Base-by-base conservation (phyloP, 2,888 invertebrate species). In the Cephus runcator region DNA sequence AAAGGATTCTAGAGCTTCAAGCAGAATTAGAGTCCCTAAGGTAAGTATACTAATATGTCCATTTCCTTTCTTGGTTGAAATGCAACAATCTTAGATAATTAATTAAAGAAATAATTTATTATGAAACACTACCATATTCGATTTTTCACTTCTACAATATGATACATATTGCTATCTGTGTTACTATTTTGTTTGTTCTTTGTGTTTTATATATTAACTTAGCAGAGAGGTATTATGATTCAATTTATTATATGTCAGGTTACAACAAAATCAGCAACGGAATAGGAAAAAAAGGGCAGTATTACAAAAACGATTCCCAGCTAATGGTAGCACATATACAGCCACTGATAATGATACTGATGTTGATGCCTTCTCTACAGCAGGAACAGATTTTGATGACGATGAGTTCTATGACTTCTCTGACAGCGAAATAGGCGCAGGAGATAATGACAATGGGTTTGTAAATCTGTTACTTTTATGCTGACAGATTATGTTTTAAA, bases 401-500 rank as follows among this genome's bases (percentile, higher is more conserved):
- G 91, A 91, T 73, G 91, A 91, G 81, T 91, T 91, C 80, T 91
- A 88, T 77, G 91, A 91, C 79, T 91, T 90, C 77, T 91, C 91
- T 0, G 91, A 91, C 69, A 88, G 87, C 69, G 91, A 91, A 80
- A 84, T 84, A 36, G 84, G 80, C 68, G 79, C 79, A 77, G 85
- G 83, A 34, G 89, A 90, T 74, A 84, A 83, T 35, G 87, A 88
- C 56, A 87, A 84, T 80, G 87, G 89, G 91, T 91, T 85, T 78
- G 87, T 87, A 69, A 34, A 75, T 77, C 2, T n/a, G 6, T 12
- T 33, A 74, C 12, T 35, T 73, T 33, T 69, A 31, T 73, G 73
- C 33, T 79, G 75, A 69, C 74, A 34, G 23, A 80, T 76, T 35
- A 79, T 15, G 35, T 15, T 75, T 40, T 15, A 68, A 75, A 40